A percentile compares a stretch with the other conserved stretches of the same genome.
Evolutionary conservation across 1,140 invertebrate genomes (phyloP).

Genomic region (Eufriesea mexicana): DNA sequence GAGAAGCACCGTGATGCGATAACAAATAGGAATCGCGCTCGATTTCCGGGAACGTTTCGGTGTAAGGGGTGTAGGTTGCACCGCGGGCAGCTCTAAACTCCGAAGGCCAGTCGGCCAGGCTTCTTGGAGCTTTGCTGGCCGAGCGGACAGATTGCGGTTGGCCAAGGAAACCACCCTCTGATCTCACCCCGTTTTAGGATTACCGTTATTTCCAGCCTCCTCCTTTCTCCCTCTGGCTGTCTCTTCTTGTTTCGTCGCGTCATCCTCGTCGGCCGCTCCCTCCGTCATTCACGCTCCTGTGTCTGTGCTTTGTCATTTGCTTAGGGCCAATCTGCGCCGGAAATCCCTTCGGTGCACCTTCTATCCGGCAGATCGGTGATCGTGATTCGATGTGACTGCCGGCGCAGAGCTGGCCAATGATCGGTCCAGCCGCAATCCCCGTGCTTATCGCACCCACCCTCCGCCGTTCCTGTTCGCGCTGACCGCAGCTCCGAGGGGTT

Average conservation of each 20-base stretch:
- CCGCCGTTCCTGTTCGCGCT: constrained; percentile 35
- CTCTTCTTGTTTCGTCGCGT: background rate
- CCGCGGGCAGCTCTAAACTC: constrained; percentile 73
- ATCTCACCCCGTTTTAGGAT: constrained; percentile 63
- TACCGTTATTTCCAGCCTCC: constrained; percentile 39
- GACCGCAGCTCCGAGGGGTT: constrained; percentile 39
- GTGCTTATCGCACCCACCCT: constrained; percentile 63
- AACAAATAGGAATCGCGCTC: constrained; percentile 76
- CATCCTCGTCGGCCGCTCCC: constrained; percentile 21
- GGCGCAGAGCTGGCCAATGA: constrained; percentile 69
- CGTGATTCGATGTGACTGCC: constrained; percentile 77
- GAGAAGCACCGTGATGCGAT: constrained; percentile 44
- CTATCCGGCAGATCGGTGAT: constrained; percentile 73
- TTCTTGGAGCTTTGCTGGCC: constrained; percentile 72
- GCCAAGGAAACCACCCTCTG: constrained; percentile 73
- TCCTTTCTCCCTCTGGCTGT: constrained; percentile 13
- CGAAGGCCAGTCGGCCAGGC: constrained; percentile 73
- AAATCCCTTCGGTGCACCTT: constrained; percentile 73
- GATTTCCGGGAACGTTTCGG: constrained; percentile 72
- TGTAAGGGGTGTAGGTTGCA: constrained; percentile 71
- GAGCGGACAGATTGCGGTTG: constrained; percentile 78
- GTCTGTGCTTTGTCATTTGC: constrained; percentile 79
- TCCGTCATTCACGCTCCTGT: constrained; percentile 27
- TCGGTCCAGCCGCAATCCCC: constrained; percentile 55
- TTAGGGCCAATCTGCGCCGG: constrained; percentile 76